These are phyloP conservation scores for Rhinolophus ferrumequinum DNA, from an alignment of 2,113 vertebrate species.

Conservation along the genomic window DNA sequence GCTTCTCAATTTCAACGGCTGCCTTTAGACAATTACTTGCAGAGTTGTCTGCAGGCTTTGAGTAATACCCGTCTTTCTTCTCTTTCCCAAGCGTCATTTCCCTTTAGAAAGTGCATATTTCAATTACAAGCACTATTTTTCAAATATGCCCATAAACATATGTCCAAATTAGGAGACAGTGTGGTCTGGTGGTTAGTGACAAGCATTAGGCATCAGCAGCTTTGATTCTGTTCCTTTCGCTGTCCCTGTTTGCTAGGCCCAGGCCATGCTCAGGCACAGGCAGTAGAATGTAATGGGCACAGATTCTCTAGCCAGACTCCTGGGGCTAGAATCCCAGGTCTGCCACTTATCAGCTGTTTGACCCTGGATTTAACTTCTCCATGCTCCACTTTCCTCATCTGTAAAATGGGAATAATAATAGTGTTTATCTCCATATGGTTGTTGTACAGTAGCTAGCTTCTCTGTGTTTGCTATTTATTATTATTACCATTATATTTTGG, in stretches of 20 bases:
- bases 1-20: conserved; percentile 77
- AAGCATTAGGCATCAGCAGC: not conserved
- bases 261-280: not conserved
- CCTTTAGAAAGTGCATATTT: conserved; percentile 79
- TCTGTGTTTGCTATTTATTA: not conserved
- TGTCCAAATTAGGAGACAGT: conserved; percentile 75
- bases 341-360: not conserved
- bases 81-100: conserved; percentile 80
- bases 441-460: not conserved
- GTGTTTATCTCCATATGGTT: not conserved
- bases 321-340: not conserved
- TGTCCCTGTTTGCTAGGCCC: not conserved
- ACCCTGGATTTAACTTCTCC: not conserved
- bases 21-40: conserved; percentile 57
- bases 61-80: conserved; percentile 74
- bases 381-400: not conserved
- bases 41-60: conserved; percentile 63
- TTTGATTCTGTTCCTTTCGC: not conserved
- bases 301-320: not conserved
- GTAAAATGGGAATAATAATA: not conserved
- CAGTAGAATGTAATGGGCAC: rapidly evolving
- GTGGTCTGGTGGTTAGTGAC: conserved; percentile 56
- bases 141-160: conserved; percentile 64
- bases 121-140: conserved; percentile 76
- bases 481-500: not conserved